Evolutionary conservation across 2,113 vertebrate species (phyloP).

Genomic region (Dermatemys mawii): DNA sequence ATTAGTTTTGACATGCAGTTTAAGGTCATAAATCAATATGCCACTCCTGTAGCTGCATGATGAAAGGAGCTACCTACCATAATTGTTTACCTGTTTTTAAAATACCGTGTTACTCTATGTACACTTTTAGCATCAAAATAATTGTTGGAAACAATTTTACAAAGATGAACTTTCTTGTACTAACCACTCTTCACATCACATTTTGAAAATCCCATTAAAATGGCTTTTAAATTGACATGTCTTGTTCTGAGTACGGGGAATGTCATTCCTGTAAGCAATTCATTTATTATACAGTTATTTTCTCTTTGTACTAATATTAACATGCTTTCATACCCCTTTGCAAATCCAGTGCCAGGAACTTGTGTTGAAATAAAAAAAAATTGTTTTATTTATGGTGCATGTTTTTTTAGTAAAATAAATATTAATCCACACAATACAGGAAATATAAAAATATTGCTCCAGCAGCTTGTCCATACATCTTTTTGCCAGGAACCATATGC

Average conservation of each 20-base stretch:
- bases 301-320: neutral
- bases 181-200: neutral
- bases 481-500: neutral
- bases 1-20: slow-evolving; percentile 30
- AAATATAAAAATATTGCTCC: neutral
- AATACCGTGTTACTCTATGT: neutral
- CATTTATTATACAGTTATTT: neutral
- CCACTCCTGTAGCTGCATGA: neutral
- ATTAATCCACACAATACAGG: neutral
- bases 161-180: neutral
- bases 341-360: neutral
- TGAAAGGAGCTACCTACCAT: neutral
- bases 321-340: neutral
- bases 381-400: neutral
- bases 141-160: neutral
- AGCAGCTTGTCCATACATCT: neutral
- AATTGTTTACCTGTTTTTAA: neutral
- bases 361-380: neutral
- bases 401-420: neutral
- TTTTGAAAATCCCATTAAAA: neutral
- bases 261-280: neutral
- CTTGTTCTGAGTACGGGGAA: neutral
- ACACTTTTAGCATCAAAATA: rapidly evolving
- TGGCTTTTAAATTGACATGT: rapidly evolving
- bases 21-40: slow-evolving; percentile 27